Percentiles rank a stretch among this genome's conserved stretches.
Evolutionary conservation across 2,888 invertebrate genomes (phyloP).

Genomic region (Mimas tiliae): DNA sequence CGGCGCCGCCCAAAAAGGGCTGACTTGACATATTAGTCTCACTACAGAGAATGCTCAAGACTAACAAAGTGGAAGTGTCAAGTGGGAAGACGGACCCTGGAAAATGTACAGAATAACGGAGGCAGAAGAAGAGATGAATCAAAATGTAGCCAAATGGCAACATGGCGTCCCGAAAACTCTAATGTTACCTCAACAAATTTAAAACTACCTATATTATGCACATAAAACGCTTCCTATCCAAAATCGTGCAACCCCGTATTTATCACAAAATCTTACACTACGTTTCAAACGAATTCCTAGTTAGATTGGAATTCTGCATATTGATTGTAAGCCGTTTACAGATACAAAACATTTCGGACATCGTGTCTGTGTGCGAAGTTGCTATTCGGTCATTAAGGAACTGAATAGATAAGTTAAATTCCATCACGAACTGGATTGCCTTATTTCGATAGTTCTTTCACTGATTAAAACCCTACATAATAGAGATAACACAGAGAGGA

Average conservation of each 20-base stretch:
- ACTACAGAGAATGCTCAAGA: too few species aligned
- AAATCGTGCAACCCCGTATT: background rate
- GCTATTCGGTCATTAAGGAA: background rate
- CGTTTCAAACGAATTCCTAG: background rate
- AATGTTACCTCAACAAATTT: too few species aligned
- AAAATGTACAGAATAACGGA: too few species aligned
- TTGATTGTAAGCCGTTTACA: background rate
- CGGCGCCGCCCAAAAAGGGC: too few species aligned
- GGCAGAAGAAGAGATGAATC: too few species aligned
- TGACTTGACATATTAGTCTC: too few species aligned
- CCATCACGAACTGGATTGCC: slow-evolving; percentile 20
- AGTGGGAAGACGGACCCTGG: too few species aligned
- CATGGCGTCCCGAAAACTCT: too few species aligned
- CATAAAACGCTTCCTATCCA: too few species aligned
- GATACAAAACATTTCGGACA: slow-evolving; percentile 1
- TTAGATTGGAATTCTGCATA: slow-evolving; percentile 1
- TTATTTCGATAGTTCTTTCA: slow-evolving; percentile 13
- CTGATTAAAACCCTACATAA: background rate
- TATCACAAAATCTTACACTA: background rate
- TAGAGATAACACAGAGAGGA: background rate
- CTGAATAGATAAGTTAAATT: slow-evolving; percentile 7
- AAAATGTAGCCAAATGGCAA: too few species aligned
- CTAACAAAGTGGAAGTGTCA: too few species aligned
- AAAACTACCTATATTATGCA: too few species aligned
- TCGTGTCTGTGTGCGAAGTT: slow-evolving; percentile 11